phyloP scores from a whole-genome alignment of 2,888 invertebrate genomes.

The Eurytoma adleriae region DNA sequence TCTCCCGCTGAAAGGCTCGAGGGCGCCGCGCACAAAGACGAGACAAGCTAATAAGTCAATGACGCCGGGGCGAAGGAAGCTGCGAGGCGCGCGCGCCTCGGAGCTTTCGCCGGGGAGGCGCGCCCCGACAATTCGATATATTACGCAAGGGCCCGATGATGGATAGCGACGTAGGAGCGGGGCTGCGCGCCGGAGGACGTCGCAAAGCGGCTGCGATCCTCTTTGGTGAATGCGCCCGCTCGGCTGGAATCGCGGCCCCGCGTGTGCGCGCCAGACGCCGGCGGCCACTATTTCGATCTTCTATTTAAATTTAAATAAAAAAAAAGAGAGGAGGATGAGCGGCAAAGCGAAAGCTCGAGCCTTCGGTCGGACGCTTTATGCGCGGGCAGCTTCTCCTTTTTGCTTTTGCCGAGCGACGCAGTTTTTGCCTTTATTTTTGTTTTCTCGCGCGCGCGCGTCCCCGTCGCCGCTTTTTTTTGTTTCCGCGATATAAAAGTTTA shows the following conservation, averaged over 20 bases:
- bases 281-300: constrained; percentile 32
- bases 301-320: constrained; percentile 24
- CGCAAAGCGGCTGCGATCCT: neutral
- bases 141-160: constrained; percentile 1
- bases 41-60: constrained; percentile 29
- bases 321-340: constrained; percentile 16
- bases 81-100: neutral
- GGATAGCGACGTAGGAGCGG: neutral
- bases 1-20: neutral
- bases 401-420: neutral
- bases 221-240: constrained; percentile 9
- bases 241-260: neutral
- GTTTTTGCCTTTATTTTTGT: too few species aligned
- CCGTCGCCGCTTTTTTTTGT: too few species aligned
- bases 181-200: too few species aligned
- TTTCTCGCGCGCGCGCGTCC: too few species aligned
- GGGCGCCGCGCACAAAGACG: constrained; percentile 14
- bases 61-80: neutral
- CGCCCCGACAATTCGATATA: constrained; percentile 55
- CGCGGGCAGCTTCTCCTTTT: constrained; percentile 7
- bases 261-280: neutral
- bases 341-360: neutral
- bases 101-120: neutral
- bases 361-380: constrained; percentile 21
- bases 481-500: too few species aligned